Evolutionary conservation across 1,140 invertebrate genomes (phyloP), one percentile per base, ranked within the genome.

Genomic region (Coboldia fuscipes): DNA sequence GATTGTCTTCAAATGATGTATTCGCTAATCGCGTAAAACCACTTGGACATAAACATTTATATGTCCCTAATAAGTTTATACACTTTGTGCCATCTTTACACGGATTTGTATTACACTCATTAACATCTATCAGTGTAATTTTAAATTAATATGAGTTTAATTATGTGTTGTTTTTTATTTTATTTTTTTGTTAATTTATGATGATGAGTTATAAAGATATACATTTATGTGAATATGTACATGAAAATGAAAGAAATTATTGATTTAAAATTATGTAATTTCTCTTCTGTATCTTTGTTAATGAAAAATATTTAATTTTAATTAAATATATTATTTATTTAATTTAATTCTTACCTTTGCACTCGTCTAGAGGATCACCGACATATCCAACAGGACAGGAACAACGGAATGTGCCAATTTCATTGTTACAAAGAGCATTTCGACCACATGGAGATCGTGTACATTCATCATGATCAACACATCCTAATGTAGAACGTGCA

Each of bases 61-160:
- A 79, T 39, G 72, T 74, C 38, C 77, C 77, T 43, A 67, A 66
- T 37, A 66, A 63, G 60, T 81, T 82, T 57, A 70, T 62, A 58
- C 78, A 82, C 48, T 70, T 60, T 39, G 76, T 75, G 50, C 69
- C 67, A 46, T 58, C 54, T 38, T 72, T 72, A 53, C 79, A 82
- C 39, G 71, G 68, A 44, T 62, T 68, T 57, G 81, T 77, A 15
- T 70, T 66, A 49, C 88, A 93, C 59, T 93, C 88, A 56, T 94
- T 78, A 37, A 86, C 68, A 57, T 94, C 88, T 45, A 43, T 43
- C 33, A 44, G 47, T 32, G 48, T 33, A 42, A n/a, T n/a, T n/a
- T n/a, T n/a, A n/a, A n/a, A n/a, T n/a, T n/a, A n/a, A n/a, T n/a
- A n/a, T n/a, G n/a, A n/a, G n/a, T n/a, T n/a, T n/a, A n/a, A n/a